Base-by-base conservation (phyloP, 2,113 vertebrate species). In the Pseudois nayaur region DNA sequence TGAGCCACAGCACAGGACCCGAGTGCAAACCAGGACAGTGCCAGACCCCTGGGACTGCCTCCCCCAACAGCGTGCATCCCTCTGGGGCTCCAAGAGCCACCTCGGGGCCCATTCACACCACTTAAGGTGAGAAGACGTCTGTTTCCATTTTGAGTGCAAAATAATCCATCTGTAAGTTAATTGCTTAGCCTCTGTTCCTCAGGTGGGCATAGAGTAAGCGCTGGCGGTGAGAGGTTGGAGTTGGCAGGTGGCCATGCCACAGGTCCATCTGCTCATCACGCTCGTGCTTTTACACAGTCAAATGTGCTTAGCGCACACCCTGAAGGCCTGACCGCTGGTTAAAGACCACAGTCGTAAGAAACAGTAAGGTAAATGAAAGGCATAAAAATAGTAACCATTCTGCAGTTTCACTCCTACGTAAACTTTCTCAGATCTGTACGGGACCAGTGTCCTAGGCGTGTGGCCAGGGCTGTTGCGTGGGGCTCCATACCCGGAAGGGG, bases 381-480 rank as follows among this genome's bases (percentile, higher is more conserved):
- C 81, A 12, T 48, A 12, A 43, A 52, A 45, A 15, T 23, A 64
- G 36, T 36, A 33, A 19, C 8, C 8, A 0, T 40, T 27, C 71
- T 84, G 33, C 5, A 33, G 0, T 25, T 33, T 31, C 36, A 6
- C 64, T 11, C 9, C 15, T 21, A 1, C 0, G 1, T 15, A 19
- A 11, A 19, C 40, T 21, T 67, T 43, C 57, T 55, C 82, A 62
- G 29, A 21, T 59, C 25, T 31, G 5, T 15, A 5, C 3, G 50
- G 67, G 57, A 27, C 15, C 33, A 13, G 45, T 55, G 33, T 67
- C 50, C 0, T 9, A 14, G 48, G 27, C 2, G 0, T 16, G 29
- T 19, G 48, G 16, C 59, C 48, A 15, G n/a, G 29, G 31, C 23
- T 9, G 3, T 8, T 5, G 7, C 1, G 0, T 33, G 64, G 36